Conservation (phyloP, 2,888 invertebrate genomes). For the Psylliodes chrysocephalus region DNA sequence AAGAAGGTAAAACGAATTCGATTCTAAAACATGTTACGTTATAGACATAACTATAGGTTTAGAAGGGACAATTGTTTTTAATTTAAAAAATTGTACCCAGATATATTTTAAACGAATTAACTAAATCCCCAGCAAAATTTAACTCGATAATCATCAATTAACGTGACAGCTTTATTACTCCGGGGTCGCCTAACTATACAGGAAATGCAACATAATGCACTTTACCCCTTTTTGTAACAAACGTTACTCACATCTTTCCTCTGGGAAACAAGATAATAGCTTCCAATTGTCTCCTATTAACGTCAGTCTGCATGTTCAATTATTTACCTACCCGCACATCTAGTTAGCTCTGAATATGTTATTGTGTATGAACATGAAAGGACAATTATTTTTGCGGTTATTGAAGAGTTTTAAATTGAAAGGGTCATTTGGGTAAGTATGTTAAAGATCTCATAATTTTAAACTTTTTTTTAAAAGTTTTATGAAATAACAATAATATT, state of each 20-base stretch:
- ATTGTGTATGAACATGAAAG: neutral
- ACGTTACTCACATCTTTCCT: constrained; percentile 21
- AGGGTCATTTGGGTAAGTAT: neutral
- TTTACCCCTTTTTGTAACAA: constrained; percentile 17
- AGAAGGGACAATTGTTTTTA: no score
- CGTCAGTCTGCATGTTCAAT: constrained; percentile 22
- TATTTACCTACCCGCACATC: constrained; percentile 27
- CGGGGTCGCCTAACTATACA: neutral
- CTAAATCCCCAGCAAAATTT: no score
- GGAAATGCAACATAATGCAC: constrained; percentile 8
- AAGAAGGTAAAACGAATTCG: no score
- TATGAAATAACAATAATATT: no score
- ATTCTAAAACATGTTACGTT: no score
- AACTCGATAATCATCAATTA: neutral
- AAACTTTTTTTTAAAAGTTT: no score
- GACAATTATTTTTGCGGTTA: neutral
- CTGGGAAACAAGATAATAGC: constrained; percentile 24
- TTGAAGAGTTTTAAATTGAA: neutral
- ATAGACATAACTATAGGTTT: no score
- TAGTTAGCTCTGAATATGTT: constrained; percentile 1
- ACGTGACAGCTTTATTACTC: neutral
- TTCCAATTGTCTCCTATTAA: constrained; percentile 26
- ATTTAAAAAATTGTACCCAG: no score
- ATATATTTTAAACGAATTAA: no score
- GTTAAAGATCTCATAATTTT: no score